A percentile compares a stretch with the other conserved stretches of the same genome.
phyloP scores from a whole-genome alignment of 2,888 invertebrate species.

The Linyphia triangularis region DNA sequence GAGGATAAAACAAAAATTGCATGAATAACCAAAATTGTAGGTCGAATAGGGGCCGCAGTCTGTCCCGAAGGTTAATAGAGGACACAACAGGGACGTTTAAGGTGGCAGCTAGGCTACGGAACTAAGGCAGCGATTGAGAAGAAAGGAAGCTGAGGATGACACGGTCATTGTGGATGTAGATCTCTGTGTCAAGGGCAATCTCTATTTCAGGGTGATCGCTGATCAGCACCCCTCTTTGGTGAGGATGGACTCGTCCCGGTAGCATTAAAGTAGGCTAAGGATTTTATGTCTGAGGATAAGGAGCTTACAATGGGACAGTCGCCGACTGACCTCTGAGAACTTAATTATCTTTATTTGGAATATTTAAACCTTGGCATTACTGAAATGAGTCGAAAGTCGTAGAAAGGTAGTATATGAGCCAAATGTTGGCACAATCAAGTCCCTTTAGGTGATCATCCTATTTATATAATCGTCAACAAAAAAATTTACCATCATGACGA shows the following conservation, averaged over 20 bases:
- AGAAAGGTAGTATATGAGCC: no score
- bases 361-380: neutral
- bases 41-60: neutral
- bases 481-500: no score
- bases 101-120: neutral
- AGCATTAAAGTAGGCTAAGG: neutral
- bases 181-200: slow-evolving; percentile 31
- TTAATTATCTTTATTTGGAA: neutral
- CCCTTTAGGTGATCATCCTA: no score
- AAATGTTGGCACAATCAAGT: no score
- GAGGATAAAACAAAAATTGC: no score
- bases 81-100: neutral
- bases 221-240: neutral
- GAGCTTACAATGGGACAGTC: neutral
- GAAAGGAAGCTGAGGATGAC: slow-evolving; percentile 26
- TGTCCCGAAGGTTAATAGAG: slow-evolving; percentile 1
- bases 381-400: no score
- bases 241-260: neutral
- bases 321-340: neutral
- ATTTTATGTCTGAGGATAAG: neutral
- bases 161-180: slow-evolving; percentile 52
- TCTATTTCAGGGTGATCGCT: no score
- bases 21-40: neutral
- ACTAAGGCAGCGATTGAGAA: slow-evolving; percentile 7
- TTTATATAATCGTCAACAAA: no score